Evolutionary conservation across 1,140 invertebrate species (phyloP).

Genomic region (Xylocopa sonorina): DNA sequence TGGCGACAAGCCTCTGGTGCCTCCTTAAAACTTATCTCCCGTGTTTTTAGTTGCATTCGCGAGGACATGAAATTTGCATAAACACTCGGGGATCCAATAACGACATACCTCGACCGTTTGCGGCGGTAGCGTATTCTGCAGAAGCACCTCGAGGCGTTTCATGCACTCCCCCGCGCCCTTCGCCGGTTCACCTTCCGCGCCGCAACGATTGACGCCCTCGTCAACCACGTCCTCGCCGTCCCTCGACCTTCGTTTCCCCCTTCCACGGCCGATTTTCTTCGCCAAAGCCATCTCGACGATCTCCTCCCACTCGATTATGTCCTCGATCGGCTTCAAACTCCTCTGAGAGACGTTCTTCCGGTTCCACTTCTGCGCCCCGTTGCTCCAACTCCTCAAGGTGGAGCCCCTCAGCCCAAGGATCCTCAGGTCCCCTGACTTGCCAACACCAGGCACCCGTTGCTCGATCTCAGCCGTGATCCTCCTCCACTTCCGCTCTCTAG

Average conservation of each 20-base stretch:
- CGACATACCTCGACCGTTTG: constrained; percentile 64
- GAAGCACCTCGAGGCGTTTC: constrained; percentile 75
- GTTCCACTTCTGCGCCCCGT: constrained; percentile 42
- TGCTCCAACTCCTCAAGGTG: constrained; percentile 1
- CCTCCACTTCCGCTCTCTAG: constrained; percentile 74
- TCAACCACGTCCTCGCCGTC: background rate
- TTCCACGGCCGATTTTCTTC: constrained; percentile 73
- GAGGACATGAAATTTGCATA: too few species aligned
- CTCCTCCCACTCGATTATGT: constrained; percentile 81
- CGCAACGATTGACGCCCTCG: background rate
- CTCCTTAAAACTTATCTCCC: too few species aligned
- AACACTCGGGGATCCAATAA: constrained; percentile 1
- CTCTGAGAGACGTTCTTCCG: constrained; percentile 44
- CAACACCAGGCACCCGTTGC: constrained; percentile 48
- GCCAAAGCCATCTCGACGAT: constrained; percentile 83
- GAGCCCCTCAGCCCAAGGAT: background rate
- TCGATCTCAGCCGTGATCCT: constrained; percentile 74
- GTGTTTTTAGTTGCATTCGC: too few species aligned
- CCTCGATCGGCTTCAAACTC: constrained; percentile 66
- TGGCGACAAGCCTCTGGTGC: too few species aligned
- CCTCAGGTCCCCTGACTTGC: constrained; percentile 15
- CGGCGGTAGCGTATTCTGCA: constrained; percentile 70
- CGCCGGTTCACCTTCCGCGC: constrained; percentile 12
- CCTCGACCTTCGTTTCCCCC: constrained; percentile 7
- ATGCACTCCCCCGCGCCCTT: constrained; percentile 61